Conservation (phyloP, 2,888 invertebrate species). For the Lasiommata megera region DNA sequence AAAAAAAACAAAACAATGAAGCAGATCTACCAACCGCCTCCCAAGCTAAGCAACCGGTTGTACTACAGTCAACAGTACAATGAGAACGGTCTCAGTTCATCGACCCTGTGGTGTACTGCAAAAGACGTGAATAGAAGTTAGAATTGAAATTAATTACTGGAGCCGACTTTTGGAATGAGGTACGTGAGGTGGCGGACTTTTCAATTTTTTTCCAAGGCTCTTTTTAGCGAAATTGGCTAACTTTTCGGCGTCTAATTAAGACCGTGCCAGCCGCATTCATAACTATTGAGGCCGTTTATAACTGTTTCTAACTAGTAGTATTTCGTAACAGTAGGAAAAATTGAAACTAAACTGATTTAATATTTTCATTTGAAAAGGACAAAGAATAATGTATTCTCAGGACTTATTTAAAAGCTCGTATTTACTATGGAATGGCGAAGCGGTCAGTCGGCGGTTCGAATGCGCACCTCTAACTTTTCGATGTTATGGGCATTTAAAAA, state of each 20-base stretch:
- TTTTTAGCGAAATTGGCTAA: slow-evolving; percentile 2
- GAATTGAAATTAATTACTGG: slow-evolving; percentile 16
- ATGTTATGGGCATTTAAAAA: too few relatives aligned
- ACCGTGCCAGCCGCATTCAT: too few relatives aligned
- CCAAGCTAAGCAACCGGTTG: slow-evolving; percentile 27
- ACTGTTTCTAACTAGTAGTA: neutral
- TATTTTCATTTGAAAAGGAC: too few relatives aligned
- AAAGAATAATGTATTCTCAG: too few relatives aligned
- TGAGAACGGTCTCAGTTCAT: slow-evolving; percentile 17
- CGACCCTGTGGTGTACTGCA: slow-evolving; percentile 17
- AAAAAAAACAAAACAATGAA: slow-evolving; percentile 9
- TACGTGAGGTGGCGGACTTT: slow-evolving; percentile 10
- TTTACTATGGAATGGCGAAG: too few relatives aligned
- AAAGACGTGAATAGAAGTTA: slow-evolving; percentile 19
- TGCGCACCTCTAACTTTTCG: too few relatives aligned
- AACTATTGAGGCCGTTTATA: too few relatives aligned
- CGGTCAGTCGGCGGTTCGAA: too few relatives aligned
- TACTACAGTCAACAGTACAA: slow-evolving; percentile 14
- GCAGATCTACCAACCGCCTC: slow-evolving; percentile 11
- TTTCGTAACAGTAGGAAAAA: too few relatives aligned
- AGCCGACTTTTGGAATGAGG: slow-evolving; percentile 5
- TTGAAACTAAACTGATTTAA: too few relatives aligned
- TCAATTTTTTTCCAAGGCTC: neutral
- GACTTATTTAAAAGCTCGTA: too few relatives aligned
- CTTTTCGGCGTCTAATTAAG: slow-evolving; percentile 4